Percentiles rank a stretch among this genome's conserved stretches.
Evolutionary conservation across 2,113 vertebrate genomes (phyloP).

Genomic region (Tragelaphus buxtoni): DNA sequence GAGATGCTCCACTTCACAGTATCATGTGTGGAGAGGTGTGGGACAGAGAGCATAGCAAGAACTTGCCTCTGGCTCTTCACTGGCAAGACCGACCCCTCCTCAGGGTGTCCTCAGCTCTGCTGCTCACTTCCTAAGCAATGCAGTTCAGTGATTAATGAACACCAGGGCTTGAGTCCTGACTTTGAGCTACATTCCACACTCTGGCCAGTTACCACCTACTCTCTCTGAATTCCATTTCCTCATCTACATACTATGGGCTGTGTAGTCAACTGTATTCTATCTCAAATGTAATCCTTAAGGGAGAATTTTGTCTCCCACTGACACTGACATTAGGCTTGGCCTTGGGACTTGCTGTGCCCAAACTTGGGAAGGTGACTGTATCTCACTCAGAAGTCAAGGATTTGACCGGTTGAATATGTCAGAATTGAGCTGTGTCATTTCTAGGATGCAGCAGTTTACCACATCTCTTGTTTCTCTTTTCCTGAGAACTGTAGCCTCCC

Average conservation of each 20-base stretch:
- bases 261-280: too few relatives aligned
- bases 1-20: neutral
- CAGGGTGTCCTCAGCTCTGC: rapidly evolving
- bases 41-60: rapidly evolving
- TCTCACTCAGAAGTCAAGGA: neutral
- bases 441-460: neutral
- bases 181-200: neutral
- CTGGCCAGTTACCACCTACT: neutral
- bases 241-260: neutral
- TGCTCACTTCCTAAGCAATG: neutral
- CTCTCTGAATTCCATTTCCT: neutral
- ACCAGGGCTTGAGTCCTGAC: rapidly evolving
- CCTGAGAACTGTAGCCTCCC: neutral
- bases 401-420: neutral
- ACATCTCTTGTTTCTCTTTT: neutral
- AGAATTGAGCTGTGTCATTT: neutral
- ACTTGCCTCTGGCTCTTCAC: neutral
- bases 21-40: neutral
- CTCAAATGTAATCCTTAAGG: neutral
- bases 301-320: neutral
- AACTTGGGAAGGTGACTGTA: neutral
- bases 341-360: neutral
- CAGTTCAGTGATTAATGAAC: neutral
- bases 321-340: neutral
- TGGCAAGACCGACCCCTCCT: rapidly evolving